phyloP scores from a whole-genome alignment of 2,113 vertebrate genomes.

The Gambusia affinis region DNA sequence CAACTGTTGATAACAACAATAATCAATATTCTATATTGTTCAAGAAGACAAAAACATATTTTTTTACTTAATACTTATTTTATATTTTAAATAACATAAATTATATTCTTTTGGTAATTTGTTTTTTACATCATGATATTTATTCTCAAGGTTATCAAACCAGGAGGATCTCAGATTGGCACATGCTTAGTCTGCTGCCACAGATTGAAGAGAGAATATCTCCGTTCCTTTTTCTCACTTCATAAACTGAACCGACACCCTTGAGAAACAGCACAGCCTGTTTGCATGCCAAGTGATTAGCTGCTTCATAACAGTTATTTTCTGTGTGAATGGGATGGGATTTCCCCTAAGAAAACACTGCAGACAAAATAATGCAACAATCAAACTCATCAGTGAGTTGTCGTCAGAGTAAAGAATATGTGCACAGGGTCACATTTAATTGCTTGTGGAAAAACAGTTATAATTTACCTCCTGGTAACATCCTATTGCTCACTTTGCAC shows the following conservation, averaged over 20 bases:
- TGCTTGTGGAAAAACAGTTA: slow-evolving; percentile 24
- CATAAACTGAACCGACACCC: not conserved
- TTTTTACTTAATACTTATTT: too few relatives aligned
- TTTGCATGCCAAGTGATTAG: slow-evolving; percentile 13
- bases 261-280: not conserved
- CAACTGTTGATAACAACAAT: too few relatives aligned
- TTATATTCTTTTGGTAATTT: too few relatives aligned
- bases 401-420: not conserved
- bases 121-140: too few relatives aligned
- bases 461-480: slow-evolving; percentile 10
- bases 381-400: not conserved
- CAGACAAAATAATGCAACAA: slow-evolving; percentile 8
- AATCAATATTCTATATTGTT: too few relatives aligned
- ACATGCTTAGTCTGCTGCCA: not conserved
- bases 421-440: slow-evolving; percentile 18
- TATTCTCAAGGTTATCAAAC: not conserved
- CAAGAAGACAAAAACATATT: too few relatives aligned
- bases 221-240: not conserved
- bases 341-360: slow-evolving; percentile 8
- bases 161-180: not conserved
- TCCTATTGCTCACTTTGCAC: slow-evolving; percentile 26
- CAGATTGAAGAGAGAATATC: not conserved
- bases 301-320: not conserved
- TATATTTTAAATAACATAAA: too few relatives aligned
- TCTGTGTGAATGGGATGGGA: slow-evolving; percentile 1